A percentile compares a stretch with the other conserved stretches of the same genome.
Conservation (phyloP, 2,888 invertebrate genomes). For the Sepioteuthis lessoniana region DNA sequence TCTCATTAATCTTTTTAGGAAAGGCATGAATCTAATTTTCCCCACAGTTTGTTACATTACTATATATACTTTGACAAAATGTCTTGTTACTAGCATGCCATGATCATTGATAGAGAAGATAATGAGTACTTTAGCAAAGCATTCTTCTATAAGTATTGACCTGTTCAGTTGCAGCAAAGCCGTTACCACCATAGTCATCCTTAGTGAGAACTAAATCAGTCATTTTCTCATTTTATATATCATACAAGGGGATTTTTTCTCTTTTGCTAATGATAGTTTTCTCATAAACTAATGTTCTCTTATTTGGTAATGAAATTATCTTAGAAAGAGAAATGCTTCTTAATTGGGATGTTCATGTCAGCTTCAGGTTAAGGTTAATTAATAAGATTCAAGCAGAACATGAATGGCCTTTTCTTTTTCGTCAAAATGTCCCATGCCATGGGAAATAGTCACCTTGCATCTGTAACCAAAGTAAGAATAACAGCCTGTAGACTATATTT, state of each 20-base stretch:
- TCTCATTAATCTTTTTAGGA: too few species aligned
- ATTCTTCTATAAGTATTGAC: too few species aligned
- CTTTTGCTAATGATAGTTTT: not conserved
- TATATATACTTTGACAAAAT: too few species aligned
- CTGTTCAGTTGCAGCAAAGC: too few species aligned
- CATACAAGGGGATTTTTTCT: not conserved
- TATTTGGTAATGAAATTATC: not conserved
- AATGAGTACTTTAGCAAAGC: too few species aligned
- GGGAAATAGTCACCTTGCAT: not conserved
- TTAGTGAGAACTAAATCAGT: not conserved
- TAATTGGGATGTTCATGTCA: not conserved
- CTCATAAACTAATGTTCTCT: not conserved
- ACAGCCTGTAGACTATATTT: not conserved
- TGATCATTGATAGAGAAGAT: too few species aligned
- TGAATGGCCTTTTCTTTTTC: not conserved
- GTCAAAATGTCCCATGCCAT: not conserved
- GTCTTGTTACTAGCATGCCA: too few species aligned
- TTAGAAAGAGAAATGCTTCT: not conserved
- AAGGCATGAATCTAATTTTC: too few species aligned
- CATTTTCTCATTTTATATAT: not conserved
- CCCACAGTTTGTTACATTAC: too few species aligned
- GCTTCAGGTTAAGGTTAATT: not conserved
- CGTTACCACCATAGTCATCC: not conserved
- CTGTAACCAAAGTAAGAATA: too few species aligned
- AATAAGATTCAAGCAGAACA: not conserved